A percentile compares a stretch with the other conserved stretches of the same genome.
phyloP scores from a whole-genome alignment of 2,113 vertebrate species.

The Peromyscus maniculatus region DNA sequence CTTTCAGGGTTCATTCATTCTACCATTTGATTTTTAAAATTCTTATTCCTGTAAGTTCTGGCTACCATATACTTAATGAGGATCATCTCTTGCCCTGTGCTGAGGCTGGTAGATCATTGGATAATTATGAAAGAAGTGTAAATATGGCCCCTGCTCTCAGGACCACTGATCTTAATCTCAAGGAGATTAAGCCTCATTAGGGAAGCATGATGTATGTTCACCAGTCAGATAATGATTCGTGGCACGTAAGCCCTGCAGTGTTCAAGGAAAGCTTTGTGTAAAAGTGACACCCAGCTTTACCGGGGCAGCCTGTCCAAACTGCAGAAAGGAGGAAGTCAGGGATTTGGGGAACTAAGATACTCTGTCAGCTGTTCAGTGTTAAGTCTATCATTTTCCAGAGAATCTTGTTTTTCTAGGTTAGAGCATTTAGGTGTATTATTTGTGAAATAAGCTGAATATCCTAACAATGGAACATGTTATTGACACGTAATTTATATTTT shows the following conservation, averaged over 20 bases:
- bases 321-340: background rate
- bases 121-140: constrained; percentile 46
- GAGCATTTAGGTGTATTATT: background rate
- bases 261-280: constrained; percentile 52
- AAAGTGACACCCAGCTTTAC: background rate
- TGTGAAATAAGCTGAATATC: constrained; percentile 51
- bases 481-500: constrained; percentile 47
- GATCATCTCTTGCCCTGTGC: background rate
- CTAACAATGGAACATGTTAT: background rate
- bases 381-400: constrained; percentile 4
- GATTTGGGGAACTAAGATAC: background rate
- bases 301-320: background rate
- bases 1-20: background rate
- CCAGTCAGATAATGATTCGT: constrained; percentile 49
- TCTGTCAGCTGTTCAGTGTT: background rate
- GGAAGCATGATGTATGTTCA: constrained; percentile 11
- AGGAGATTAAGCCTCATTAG: constrained; percentile 40
- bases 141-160: constrained; percentile 33
- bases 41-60: constrained; percentile 25
- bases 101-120: constrained; percentile 29
- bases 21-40: constrained; percentile 49
- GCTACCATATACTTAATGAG: background rate
- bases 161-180: constrained; percentile 3
- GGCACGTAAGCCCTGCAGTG: background rate
- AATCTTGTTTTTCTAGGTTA: constrained; percentile 9